Conservation (phyloP, 2,888 invertebrate genomes). For the Andrena bicolor region DNA sequence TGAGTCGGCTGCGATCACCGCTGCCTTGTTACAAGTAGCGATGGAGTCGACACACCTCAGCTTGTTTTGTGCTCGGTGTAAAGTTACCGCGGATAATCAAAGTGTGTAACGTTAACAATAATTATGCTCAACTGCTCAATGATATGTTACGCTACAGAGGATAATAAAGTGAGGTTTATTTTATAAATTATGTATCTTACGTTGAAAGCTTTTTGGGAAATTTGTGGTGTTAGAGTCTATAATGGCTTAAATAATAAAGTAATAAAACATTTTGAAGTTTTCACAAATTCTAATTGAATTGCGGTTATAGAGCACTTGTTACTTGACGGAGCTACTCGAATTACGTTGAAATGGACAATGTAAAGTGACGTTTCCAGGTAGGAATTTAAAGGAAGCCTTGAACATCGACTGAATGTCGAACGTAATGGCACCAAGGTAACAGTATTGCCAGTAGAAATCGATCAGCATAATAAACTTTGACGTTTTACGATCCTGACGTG, state of each 20-base stretch:
- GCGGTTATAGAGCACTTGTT: too few relatives aligned
- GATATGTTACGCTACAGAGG: neutral
- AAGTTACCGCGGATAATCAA: neutral
- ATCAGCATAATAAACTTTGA: slow-evolving; percentile 41
- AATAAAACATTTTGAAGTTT: too few relatives aligned
- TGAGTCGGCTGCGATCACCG: slow-evolving; percentile 16
- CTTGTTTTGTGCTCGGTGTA: slow-evolving; percentile 1
- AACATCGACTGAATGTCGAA: slow-evolving; percentile 29
- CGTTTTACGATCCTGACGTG: slow-evolving; percentile 31
- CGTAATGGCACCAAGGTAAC: slow-evolving; percentile 28
- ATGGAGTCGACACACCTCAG: slow-evolving; percentile 15
- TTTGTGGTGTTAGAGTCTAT: too few relatives aligned
- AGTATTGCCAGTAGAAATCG: slow-evolving; percentile 43
- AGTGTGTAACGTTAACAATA: neutral
- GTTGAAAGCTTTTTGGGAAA: too few relatives aligned
- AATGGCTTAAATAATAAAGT: too few relatives aligned
- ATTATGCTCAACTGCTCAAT: neutral
- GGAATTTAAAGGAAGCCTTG: slow-evolving; percentile 37
- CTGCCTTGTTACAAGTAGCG: slow-evolving; percentile 30
- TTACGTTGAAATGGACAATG: neutral
- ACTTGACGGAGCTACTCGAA: neutral
- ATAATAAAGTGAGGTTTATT: neutral
- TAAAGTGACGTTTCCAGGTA: slow-evolving; percentile 6
- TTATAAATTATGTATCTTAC: too few relatives aligned
- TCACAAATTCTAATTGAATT: too few relatives aligned